These are phyloP conservation scores for Mycteria americana DNA, from an alignment of 2,797 vertebrate genomes.

Conservation along the genomic window DNA sequence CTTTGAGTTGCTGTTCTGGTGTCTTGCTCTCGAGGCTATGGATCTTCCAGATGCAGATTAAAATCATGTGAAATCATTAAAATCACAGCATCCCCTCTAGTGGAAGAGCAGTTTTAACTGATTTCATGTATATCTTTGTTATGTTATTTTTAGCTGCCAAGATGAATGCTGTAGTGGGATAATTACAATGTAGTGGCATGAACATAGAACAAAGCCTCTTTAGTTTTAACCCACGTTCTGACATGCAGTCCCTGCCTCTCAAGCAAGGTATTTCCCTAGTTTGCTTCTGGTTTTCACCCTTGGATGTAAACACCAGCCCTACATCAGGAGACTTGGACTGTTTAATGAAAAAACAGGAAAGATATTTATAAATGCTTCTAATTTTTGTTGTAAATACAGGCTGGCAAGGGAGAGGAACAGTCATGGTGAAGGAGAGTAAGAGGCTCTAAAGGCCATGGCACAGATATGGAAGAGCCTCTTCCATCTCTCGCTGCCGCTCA, in stretches of 20 bases:
- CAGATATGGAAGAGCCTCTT: neutral
- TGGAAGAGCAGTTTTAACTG: neutral
- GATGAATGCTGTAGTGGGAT: neutral
- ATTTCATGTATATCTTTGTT: neutral
- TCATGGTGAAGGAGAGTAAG: neutral
- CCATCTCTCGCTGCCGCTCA: neutral
- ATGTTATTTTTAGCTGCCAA: neutral
- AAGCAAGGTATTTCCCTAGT: neutral
- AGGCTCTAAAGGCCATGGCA: neutral
- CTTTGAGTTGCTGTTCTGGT: neutral
- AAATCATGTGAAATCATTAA: neutral
- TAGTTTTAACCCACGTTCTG: neutral
- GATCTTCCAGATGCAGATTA: neutral
- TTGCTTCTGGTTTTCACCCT: neutral
- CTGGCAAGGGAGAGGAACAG: neutral
- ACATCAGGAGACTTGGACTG: neutral
- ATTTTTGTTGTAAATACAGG: neutral
- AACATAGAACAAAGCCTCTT: neutral
- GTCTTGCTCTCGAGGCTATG: accelerated
- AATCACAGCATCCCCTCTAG: neutral
- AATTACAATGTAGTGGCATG: neutral
- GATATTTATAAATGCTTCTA: neutral
- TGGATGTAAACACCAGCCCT: neutral
- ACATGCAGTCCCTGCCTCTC: neutral
- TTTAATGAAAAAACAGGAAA: neutral